phyloP scores from a whole-genome alignment of 2,888 invertebrate species.

The Melieria omissa region DNA sequence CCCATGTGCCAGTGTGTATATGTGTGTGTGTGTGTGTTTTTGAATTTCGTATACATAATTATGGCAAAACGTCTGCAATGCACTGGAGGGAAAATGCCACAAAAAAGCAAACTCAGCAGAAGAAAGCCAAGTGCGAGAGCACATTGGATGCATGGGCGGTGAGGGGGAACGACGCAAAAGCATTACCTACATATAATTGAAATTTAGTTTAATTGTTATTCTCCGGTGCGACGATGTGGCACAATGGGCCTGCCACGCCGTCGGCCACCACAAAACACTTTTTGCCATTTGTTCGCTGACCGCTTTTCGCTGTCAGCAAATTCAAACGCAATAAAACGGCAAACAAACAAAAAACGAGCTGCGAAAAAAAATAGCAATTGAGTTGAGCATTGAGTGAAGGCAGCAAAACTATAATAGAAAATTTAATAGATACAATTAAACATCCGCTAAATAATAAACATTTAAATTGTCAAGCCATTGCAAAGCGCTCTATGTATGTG shows the following conservation, averaged over 20 bases:
- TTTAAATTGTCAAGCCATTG: conserved; percentile 49
- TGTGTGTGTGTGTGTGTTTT: not conserved
- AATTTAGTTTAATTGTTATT: conserved; percentile 44
- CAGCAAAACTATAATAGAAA: conserved; percentile 45
- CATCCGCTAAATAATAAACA: conserved; percentile 65
- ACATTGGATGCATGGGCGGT: not conserved
- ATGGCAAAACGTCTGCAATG: conserved; percentile 1
- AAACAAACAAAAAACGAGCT: conserved; percentile 6
- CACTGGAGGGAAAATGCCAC: conserved; percentile 25
- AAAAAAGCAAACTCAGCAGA: not conserved
- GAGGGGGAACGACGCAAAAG: conserved; percentile 31
- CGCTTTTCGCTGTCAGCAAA: not conserved
- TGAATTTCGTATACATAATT: not conserved
- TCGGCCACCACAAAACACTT: conserved; percentile 17
- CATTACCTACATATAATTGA: conserved; percentile 57
- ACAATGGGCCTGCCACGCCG: not conserved
- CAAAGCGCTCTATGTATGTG: no score
- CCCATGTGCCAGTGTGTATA: not conserved
- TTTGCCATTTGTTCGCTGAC: not conserved
- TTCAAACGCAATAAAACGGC: conserved; percentile 31
- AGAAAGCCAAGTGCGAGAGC: not conserved
- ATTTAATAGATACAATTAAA: conserved; percentile 65
- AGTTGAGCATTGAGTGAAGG: conserved; percentile 25
- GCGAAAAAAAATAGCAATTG: conserved; percentile 9
- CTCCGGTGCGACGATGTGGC: conserved; percentile 3